phyloP scores from a whole-genome alignment of 1,140 invertebrate genomes.

The Tyrophagus putrescentiae region DNA sequence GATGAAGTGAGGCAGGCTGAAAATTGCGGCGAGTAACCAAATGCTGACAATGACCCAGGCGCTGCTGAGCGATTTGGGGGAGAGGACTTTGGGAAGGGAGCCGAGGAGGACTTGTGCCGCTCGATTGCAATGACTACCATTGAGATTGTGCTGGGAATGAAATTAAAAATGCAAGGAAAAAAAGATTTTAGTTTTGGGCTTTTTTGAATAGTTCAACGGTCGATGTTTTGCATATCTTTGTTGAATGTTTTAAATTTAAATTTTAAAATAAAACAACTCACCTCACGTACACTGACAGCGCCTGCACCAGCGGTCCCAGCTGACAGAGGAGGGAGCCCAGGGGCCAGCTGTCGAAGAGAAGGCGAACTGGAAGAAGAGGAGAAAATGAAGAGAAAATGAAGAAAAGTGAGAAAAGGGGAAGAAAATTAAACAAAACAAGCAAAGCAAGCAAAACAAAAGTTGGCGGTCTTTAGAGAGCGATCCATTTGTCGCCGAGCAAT shows the following conservation, averaged over 20 bases:
- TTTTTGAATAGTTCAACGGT: too few species aligned
- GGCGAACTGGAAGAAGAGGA: too few species aligned
- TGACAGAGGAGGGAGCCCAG: constrained; percentile 38
- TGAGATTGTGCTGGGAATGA: constrained; percentile 36
- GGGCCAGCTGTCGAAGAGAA: constrained; percentile 34
- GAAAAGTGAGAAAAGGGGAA: too few species aligned
- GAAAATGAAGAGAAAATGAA: too few species aligned
- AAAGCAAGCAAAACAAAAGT: too few species aligned
- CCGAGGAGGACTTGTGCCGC: constrained; percentile 38
- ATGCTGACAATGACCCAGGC: constrained; percentile 58
- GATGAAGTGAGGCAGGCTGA: constrained; percentile 79
- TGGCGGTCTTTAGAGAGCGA: too few species aligned
- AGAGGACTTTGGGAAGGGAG: constrained; percentile 37
- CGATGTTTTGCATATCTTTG: too few species aligned
- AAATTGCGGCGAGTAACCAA: constrained; percentile 69
- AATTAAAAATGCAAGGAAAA: not conserved
- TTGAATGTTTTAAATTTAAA: too few species aligned
- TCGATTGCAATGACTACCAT: constrained; percentile 41
- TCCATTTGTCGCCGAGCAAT: too few species aligned
- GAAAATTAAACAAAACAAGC: too few species aligned
- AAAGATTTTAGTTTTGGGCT: not conserved
- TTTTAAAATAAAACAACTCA: not conserved
- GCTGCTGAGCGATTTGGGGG: not conserved
- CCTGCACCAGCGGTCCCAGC: constrained; percentile 39
- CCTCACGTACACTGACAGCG: constrained; percentile 44